Base-by-base conservation (phyloP, 2,888 invertebrate genomes). In the Rhopalosiphum nymphaeae region DNA sequence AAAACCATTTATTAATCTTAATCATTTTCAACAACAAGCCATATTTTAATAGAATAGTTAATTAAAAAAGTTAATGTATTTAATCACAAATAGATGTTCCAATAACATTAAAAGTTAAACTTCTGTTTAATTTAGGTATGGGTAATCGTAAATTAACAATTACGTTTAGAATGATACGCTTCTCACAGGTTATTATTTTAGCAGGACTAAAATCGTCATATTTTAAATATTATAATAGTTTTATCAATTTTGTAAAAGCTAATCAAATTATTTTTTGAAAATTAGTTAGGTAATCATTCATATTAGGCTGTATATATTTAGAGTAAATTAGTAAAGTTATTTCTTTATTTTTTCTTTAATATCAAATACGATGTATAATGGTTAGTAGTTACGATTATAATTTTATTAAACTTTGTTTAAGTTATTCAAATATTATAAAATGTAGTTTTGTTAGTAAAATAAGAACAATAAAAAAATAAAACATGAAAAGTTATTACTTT, bases 401-500 rank as follows among this genome's bases (percentile, higher is more conserved):
- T 61, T 90, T 90, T 67, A 46, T 90, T 90, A 90, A 46, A 46
- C 25, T 61, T 26, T 0, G 26, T 49, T 46, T 53, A 53, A 67
- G 67, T 90, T 46, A 67, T 90, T 21, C 46, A n/a, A 46, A 46
- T 46, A n/a, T 29, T 42, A 44, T 57, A 44, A 21, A 46, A 46
- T 67, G 21, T 67, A 46, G 36, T 46, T 90, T 90, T 46, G 1
- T 61, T 61, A 67, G 26, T 46, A 67, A 67, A n/a, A 67, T 67
- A n/a, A 9, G 46, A 44, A 67, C 46, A 10, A 90, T 61, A 90
- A 89, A 57, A 91, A 78, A 36, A 78, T n/a, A 29, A 78, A 67
- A 91, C n/a, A 84, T 53, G 42, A 84, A 91, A 91, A 53, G 78
- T 36, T 84, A 78, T 84, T 91, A 53, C 84, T 44, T 78, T 84